Base-by-base conservation (phyloP, 2,888 invertebrate genomes). In the Phrixothrix hirtus region DNA sequence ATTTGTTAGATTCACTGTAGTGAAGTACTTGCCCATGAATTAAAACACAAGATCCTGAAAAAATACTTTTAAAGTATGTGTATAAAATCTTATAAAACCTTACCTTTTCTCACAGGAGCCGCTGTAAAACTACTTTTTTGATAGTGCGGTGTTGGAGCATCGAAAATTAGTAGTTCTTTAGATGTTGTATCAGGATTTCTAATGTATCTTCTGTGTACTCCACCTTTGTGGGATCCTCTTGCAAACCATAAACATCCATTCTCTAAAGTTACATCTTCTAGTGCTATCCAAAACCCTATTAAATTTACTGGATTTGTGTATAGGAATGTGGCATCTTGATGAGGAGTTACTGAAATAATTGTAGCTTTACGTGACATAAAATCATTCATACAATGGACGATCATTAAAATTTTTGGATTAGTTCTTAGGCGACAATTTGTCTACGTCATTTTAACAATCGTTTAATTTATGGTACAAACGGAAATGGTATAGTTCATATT, bases 181-280 rank as follows among this genome's bases (percentile, higher is more conserved):
- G 85, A 80, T 1, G 78, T 72, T 35, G 78, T 76, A 58, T 90
- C 87, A 0, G 87, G 83, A 70, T 88, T 92, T 53, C 88, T 80
- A 0, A 86, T 65, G 65, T 88, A 76, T 62, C 88, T 80, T 38
- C 89, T 78, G 65, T 90, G 89, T 0, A 90, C 84, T 0, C 87
- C 89, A 35, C 87, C 85, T 69, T 87, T 89, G 74, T 99, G 97
- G 0, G 98, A 97, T 1, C 94, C 94, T 12, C 89, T 88, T 1
- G 90, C 85, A 68, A 96, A 89, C 85, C 92, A 93, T 2, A 99
- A 79, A 68, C 98, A 99, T 2, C 99, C 97, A 72, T 99, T 99
- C 69, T 95, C 89, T 10, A 85, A 57, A 0, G 91, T 93, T 0
- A 95, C 92, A 68, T 98, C 95, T 67, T 98, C 95, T 2, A 99